A percentile compares a stretch with the other conserved stretches of the same genome.
These are phyloP conservation scores for Vannuccia rotundouncinata DNA, from an alignment of 2,888 invertebrate species.

Conservation along the genomic window DNA sequence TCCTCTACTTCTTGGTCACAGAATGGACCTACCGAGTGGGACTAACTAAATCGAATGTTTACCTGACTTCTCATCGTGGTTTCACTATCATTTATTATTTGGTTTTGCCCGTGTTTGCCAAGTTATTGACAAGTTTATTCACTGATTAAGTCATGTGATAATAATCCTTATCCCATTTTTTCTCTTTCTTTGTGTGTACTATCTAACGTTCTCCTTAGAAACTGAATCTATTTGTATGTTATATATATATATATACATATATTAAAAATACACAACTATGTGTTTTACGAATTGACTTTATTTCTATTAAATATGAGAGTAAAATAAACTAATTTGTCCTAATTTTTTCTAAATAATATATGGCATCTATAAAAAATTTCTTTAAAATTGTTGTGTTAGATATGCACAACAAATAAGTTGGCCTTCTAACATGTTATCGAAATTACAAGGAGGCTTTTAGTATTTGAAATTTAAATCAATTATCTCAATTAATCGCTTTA, in stretches of 20 bases:
- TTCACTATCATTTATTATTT: neutral
- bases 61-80: neutral
- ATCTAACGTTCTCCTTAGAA: neutral
- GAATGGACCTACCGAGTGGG: constrained; percentile 2
- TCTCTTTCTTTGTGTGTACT: neutral
- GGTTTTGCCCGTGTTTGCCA: neutral
- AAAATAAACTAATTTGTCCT: too few species aligned
- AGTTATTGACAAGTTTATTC: neutral
- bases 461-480: too few species aligned
- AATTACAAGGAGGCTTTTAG: too few species aligned
- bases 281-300: neutral
- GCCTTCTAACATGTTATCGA: too few species aligned
- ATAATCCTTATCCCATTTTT: neutral
- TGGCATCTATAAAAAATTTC: too few species aligned
- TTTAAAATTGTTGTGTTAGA: too few species aligned
- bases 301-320: too few species aligned
- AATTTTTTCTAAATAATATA: too few species aligned
- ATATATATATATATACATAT: constrained; percentile 14
- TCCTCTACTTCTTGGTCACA: neutral
- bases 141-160: neutral
- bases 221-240: constrained; percentile 11
- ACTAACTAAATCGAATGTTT: neutral
- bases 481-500: too few species aligned
- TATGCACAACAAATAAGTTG: too few species aligned
- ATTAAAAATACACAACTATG: constrained; percentile 1